Conservation (phyloP, 2,888 invertebrate genomes). For the Heliconius cydno region DNA sequence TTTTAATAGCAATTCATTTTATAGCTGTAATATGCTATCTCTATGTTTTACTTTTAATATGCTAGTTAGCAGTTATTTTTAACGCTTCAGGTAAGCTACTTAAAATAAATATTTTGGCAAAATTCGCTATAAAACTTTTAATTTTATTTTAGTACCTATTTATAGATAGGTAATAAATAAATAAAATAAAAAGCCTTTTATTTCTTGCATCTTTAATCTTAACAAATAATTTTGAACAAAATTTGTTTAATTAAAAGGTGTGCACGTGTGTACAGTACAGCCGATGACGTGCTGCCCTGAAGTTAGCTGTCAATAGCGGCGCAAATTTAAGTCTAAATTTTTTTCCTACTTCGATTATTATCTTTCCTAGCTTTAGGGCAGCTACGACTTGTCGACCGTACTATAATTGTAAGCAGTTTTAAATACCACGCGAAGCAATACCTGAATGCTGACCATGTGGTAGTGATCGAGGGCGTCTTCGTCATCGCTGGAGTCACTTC, state of each 20-base stretch:
- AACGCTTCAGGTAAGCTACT: neutral
- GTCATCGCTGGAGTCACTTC: conserved; percentile 70
- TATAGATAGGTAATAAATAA: neutral
- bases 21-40: neutral
- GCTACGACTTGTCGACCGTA: neutral
- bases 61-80: neutral
- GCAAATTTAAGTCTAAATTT: neutral
- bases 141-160: no score
- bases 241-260: neutral
- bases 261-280: neutral
- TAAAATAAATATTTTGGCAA: neutral
- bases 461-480: conserved; percentile 86
- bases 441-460: conserved; percentile 90
- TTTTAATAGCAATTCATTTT: neutral
- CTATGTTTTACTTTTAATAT: neutral
- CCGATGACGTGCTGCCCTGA: neutral
- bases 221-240: neutral
- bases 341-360: neutral
- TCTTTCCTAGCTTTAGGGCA: neutral
- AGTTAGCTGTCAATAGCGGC: neutral
- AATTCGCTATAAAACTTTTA: neutral
- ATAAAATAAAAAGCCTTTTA: neutral
- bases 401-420: conserved; percentile 2
- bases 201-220: neutral
- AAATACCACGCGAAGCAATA: conserved; percentile 53